Evolutionary conservation across 2,113 vertebrate genomes (phyloP).

Genomic region (Dolichotis patagonum): DNA sequence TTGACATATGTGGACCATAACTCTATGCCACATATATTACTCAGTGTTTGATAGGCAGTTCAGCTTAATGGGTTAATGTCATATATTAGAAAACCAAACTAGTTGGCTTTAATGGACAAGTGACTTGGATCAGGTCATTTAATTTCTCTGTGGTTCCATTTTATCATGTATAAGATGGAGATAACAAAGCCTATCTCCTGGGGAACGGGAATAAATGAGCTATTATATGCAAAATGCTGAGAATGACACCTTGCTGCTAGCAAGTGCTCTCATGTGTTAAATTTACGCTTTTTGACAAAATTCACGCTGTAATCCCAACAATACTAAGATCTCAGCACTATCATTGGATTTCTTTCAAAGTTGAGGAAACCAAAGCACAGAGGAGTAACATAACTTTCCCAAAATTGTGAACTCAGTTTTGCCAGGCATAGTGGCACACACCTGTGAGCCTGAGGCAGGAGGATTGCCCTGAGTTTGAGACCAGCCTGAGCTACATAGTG

Average conservation of each 20-base stretch:
- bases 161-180: not conserved
- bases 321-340: not conserved
- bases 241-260: not conserved
- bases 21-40: not conserved
- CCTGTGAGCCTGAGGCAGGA: not conserved
- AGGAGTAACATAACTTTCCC: not conserved
- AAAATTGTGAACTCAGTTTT: not conserved
- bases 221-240: not conserved
- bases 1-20: not conserved
- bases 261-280: not conserved
- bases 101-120: not conserved
- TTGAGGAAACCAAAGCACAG: not conserved
- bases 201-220: not conserved
- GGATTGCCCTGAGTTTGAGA: not conserved
- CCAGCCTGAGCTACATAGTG: not conserved
- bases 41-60: not conserved
- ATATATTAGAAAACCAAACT: not conserved
- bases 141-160: not conserved
- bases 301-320: not conserved
- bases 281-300: not conserved
- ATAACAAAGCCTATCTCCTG: not conserved
- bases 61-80: not conserved
- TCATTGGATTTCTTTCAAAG: not conserved
- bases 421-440: no score
- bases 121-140: not conserved